Base-by-base conservation (phyloP, 2,113 vertebrate species). In the Eleginops maclovinus region DNA sequence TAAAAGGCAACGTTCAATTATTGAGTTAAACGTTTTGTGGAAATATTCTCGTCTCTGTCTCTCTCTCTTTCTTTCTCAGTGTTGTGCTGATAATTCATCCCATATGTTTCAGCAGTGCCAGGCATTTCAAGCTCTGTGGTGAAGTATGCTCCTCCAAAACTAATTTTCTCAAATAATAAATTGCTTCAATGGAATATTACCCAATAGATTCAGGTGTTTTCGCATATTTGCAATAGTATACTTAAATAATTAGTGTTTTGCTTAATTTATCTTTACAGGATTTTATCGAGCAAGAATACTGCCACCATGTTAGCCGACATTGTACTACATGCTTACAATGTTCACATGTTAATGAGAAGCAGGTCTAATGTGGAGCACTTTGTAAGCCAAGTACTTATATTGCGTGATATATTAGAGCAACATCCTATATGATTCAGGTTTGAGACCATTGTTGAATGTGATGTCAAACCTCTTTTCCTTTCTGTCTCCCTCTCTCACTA, bases 51-150 rank as follows among this genome's bases (percentile, higher is more conserved):
- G 63, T 83, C 72, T 79, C 64, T 60, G 36, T 81, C 36, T 50
- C 56, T 71, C 49, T 75, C 56, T 70, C 50, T 75, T 40, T 76
- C 83, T 46, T 59, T 77, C 74, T 71, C 77, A 65, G 66, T 36
- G 71, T 58, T 82, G 72, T 82, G 61, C 68, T 63, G 82, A 81
- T 92, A 93, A 92, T 91, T 87, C 54, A 64, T 87, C 70, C 89
- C 92, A 92, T 81, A 91, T 93, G 92, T 83, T 70, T 76, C 77
- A 51, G 67, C 80, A 50, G 79, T 86, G 87, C 81, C 87, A 82
- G 68, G 79, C 83, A 77, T 85, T 88, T 83, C 62, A 73, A 63
- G 75, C 84, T 83, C 72, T 73, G 67, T 64, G 74, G 69, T 79
- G 59, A 87, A 84, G 72, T 53, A 69, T n/a, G 47, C 69, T 83